Conservation (phyloP, 2,113 vertebrate species). For the Hypocryptadius cinnamomeus region DNA sequence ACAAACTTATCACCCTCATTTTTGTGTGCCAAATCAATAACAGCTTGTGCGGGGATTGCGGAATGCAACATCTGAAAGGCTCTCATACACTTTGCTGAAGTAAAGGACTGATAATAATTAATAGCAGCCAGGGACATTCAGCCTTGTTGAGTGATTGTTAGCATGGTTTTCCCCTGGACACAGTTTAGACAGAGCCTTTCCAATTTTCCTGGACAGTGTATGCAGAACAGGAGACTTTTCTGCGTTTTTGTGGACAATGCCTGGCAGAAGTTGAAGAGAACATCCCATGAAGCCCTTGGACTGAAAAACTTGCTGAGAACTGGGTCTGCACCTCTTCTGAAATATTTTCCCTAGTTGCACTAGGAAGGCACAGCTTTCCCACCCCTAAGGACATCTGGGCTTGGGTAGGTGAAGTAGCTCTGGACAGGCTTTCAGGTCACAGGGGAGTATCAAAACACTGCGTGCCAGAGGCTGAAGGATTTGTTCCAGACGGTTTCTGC, state of each 20-base stretch:
- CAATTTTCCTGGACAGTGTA: conserved; percentile 1
- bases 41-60: background rate
- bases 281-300: background rate
- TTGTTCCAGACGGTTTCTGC: conserved; percentile 29
- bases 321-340: background rate
- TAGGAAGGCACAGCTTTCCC: background rate
- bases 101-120: conserved; percentile 39
- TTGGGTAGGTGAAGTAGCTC: conserved; percentile 10
- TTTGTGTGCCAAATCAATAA: conserved; percentile 35
- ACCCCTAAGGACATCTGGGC: fast-evolving
- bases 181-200: background rate
- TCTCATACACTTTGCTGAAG: conserved; percentile 9
- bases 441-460: background rate
- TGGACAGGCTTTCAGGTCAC: background rate
- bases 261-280: background rate
- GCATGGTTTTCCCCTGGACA: background rate
- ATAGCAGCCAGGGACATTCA: conserved; percentile 46
- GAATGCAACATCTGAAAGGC: conserved; percentile 5
- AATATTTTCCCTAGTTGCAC: background rate
- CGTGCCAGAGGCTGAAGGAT: background rate
- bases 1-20: background rate
- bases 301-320: background rate
- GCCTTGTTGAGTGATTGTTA: background rate
- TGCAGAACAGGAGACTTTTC: background rate
- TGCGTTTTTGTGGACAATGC: background rate